These are phyloP conservation scores for Asarcornis scutulata DNA, from an alignment of 2,113 vertebrate species.

Conservation along the genomic window DNA sequence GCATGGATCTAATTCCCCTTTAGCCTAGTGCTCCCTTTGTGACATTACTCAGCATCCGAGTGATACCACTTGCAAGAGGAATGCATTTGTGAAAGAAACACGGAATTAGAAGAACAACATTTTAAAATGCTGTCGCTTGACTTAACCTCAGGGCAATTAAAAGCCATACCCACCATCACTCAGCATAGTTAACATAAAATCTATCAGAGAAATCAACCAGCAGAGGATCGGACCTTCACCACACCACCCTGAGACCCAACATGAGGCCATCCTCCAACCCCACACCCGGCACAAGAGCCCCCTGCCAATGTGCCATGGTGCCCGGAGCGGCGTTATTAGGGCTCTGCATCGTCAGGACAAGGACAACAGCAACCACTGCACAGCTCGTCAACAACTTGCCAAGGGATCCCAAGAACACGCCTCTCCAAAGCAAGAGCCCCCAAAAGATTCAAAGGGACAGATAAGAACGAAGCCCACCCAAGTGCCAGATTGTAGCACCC, in stretches of 20 bases:
- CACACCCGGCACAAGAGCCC: rapidly evolving
- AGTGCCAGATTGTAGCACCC: conserved; percentile 6
- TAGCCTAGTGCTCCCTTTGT: rapidly evolving
- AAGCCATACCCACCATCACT: neutral
- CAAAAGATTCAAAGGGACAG: neutral
- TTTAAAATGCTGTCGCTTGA: neutral
- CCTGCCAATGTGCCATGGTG: neutral
- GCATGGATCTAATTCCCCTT: neutral
- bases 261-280: neutral
- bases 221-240: rapidly evolving
- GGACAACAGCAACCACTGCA: rapidly evolving
- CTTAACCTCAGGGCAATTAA: neutral
- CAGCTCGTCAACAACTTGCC: neutral
- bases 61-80: rapidly evolving
- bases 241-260: rapidly evolving
- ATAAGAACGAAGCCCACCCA: neutral
- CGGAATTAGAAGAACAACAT: rapidly evolving
- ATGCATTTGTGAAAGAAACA: rapidly evolving
- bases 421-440: neutral
- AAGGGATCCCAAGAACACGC: no score
- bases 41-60: neutral
- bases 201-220: neutral
- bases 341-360: neutral
- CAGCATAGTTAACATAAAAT: neutral
- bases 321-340: neutral